These are phyloP conservation scores for Danionella dracula DNA, from an alignment of 2,797 vertebrate species.

Conservation along the genomic window DNA sequence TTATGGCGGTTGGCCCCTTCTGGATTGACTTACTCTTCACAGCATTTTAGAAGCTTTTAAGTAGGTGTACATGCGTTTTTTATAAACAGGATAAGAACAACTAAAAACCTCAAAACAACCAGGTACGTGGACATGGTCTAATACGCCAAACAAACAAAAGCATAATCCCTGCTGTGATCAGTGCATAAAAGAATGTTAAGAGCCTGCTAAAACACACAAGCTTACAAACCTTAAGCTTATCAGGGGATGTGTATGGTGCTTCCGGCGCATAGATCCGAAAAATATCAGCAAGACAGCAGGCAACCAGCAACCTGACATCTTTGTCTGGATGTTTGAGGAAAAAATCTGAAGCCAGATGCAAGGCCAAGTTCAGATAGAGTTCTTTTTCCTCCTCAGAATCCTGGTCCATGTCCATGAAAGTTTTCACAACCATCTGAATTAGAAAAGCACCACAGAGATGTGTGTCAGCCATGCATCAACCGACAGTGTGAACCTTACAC, in stretches of 20 bases:
- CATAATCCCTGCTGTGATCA: no score
- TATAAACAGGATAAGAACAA: no score
- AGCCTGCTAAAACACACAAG: no score
- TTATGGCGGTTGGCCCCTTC: no score
- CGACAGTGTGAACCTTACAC: not conserved
- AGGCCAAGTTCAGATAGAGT: constrained; percentile 90
- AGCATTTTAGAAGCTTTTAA: no score
- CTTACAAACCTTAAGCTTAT: constrained; percentile 86
- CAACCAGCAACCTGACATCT: constrained; percentile 93
- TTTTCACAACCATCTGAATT: constrained; percentile 95
- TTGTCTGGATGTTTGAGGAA: constrained; percentile 98
- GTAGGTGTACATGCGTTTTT: no score
- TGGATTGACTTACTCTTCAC: no score
- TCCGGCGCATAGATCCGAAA: constrained; percentile 97
- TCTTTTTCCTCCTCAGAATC: constrained; percentile 98
- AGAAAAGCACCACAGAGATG: constrained; percentile 1
- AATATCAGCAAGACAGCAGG: constrained; percentile 96
- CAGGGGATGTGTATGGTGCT: constrained; percentile 93
- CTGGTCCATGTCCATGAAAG: constrained; percentile 99
- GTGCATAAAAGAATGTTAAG: no score
- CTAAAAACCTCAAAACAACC: no score
- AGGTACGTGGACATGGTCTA: no score
- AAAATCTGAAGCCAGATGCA: constrained; percentile 97
- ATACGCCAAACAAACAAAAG: no score
- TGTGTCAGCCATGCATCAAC: not conserved